These are phyloP conservation scores for Ibidorhyncha struthersii DNA, from an alignment of 2,113 vertebrate species.

Conservation along the genomic window DNA sequence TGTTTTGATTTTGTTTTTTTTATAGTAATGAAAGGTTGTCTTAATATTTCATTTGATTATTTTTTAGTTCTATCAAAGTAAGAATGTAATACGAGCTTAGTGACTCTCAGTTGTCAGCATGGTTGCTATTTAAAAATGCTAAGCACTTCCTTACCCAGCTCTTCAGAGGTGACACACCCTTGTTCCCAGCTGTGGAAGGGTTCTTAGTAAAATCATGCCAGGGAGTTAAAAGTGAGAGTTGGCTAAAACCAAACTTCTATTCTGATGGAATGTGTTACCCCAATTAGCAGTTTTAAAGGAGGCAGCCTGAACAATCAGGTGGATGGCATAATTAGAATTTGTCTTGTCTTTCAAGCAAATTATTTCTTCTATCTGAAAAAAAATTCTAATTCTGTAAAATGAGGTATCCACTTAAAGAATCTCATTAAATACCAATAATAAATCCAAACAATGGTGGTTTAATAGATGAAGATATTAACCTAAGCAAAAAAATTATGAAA, in stretches of 20 bases:
- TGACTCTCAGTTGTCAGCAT: conserved; percentile 49
- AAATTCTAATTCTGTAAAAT: background rate
- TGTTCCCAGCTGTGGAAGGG: conserved; percentile 31
- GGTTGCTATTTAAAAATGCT: conserved; percentile 65
- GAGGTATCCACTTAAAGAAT: background rate
- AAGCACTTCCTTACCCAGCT: conserved; percentile 35
- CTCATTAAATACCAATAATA: background rate
- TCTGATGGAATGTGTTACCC: background rate
- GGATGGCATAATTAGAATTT: background rate
- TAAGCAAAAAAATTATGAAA: background rate
- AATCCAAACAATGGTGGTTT: background rate
- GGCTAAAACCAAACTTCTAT: background rate
- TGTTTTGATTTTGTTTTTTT: background rate
- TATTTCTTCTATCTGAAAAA: background rate
- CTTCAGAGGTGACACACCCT: conserved; percentile 23
- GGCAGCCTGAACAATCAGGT: background rate
- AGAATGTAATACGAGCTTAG: conserved; percentile 26
- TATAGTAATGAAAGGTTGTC: background rate
- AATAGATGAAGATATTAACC: background rate
- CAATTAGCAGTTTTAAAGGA: background rate
- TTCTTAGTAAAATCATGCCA: background rate
- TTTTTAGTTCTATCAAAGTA: background rate
- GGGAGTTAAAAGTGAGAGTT: background rate
- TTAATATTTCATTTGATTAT: background rate
- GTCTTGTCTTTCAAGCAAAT: background rate